Evolutionary conservation across 2,113 vertebrate genomes (phyloP), one percentile per base, ranked within the genome.

Genomic region (Mellivora capensis): DNA sequence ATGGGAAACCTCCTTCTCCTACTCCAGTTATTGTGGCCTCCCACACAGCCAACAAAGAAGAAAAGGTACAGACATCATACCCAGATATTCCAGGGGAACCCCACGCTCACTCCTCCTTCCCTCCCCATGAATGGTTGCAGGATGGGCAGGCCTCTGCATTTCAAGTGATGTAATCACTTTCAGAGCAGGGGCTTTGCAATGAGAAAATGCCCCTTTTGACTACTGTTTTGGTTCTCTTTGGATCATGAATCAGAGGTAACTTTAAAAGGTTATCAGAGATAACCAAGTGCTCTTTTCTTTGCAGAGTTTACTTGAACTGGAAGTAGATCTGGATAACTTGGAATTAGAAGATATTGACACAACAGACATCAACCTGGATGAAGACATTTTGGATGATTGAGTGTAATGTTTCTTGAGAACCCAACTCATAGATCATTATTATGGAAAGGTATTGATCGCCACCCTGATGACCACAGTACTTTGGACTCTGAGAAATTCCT

Each of bases 281-380:
- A 59, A 93, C 49, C 57, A 12, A 25, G 34, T 23, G 31, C 76
- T 61, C 76, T 93, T 94, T 90, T 47, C 23, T 88, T 98, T 83
- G 44, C 93, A 99, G 99, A 98, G 90, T 89, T 98, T 99, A 98
- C 99, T 99, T 31, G 99, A 99, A 67, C 98, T 99, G 71, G 99
- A 99, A 61, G 99, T 99, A 87, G 99, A 99, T 96, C 98, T 99
- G 83, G 99, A 99, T 99, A 99, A 99, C 98, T 98, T 99, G 98
- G 99, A 99, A 83, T 98, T 99, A 97, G 99, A 99, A 25, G 99
- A 99, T 98, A 99, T 99, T 61, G 99, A 99, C 98, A 99, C 99
- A 97, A 99, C 99, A 98, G 99, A 99, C 94, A 99, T 99, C 96
- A 99, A 99, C 97, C 98, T 99, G 54, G 99, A 99, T 97, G 99